Percentiles rank a stretch among this genome's conserved stretches.
These are phyloP conservation scores for Tinamus major DNA, from an alignment of 2,797 vertebrate species.

Conservation along the genomic window DNA sequence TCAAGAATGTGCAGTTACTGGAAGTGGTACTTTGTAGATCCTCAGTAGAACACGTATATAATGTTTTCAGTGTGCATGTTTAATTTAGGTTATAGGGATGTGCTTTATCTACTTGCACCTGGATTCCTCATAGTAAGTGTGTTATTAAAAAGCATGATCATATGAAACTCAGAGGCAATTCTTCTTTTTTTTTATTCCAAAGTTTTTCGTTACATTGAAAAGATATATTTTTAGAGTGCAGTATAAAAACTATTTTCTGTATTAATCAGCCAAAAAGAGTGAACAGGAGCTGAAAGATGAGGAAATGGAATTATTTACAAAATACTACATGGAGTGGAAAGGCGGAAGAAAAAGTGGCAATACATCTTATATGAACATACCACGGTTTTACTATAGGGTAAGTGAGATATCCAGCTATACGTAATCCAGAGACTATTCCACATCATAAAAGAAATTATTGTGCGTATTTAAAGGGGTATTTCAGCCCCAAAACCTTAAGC, in stretches of 20 bases:
- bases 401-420: slow-evolving; percentile 33
- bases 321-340: slow-evolving; percentile 93
- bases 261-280: slow-evolving; percentile 83
- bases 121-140: accelerated
- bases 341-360: slow-evolving; percentile 82
- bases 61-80: accelerated
- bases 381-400: slow-evolving; percentile 96
- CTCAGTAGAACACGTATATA: accelerated
- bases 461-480: background rate
- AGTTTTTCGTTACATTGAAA: accelerated
- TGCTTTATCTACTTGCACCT: accelerated
- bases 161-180: background rate
- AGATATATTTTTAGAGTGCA: background rate
- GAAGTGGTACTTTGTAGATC: background rate
- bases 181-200: background rate
- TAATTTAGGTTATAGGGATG: accelerated
- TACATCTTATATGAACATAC: slow-evolving; percentile 87
- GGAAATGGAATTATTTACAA: slow-evolving; percentile 92
- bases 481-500: background rate
- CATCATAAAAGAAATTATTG: background rate
- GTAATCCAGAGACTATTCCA: background rate
- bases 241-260: slow-evolving; percentile 14
- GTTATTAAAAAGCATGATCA: accelerated
- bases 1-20: background rate
- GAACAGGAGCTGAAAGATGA: slow-evolving; percentile 92